Evolutionary conservation across 1,140 invertebrate genomes (phyloP).

Genomic region (Drosophila setifemur): DNA sequence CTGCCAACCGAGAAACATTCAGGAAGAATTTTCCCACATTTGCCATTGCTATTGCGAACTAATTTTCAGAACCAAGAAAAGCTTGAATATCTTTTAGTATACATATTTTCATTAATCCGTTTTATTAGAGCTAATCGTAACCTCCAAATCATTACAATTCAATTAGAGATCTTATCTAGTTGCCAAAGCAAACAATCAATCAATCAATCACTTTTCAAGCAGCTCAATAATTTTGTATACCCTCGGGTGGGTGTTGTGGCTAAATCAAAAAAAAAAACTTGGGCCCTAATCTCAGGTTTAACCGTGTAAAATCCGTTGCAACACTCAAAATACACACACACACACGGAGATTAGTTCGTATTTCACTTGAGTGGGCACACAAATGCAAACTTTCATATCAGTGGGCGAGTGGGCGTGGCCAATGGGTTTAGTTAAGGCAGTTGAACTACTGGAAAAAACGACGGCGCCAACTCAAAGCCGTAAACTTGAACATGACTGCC

Average conservation of each 20-base stretch:
- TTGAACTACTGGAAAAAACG: constrained; percentile 29
- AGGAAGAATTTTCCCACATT: constrained; percentile 16
- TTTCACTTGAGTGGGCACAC: constrained; percentile 9
- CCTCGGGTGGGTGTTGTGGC: constrained; percentile 4
- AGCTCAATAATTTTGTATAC: constrained; percentile 1
- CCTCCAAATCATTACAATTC: constrained; percentile 12
- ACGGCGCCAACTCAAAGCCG: constrained; percentile 44
- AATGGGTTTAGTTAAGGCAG: constrained; percentile 23
- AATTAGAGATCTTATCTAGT: constrained; percentile 17
- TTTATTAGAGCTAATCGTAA: not conserved
- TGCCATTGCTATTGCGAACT: not conserved
- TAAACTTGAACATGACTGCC: constrained; percentile 41
- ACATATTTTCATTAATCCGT: too few relatives aligned
- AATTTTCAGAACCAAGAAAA: not conserved
- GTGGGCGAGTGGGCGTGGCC: constrained; percentile 36
- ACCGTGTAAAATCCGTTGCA: constrained; percentile 22
- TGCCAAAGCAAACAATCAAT: not conserved
- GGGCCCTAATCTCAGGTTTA: constrained; percentile 17
- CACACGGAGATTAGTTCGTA: constrained; percentile 7
- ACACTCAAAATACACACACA: constrained; percentile 8
- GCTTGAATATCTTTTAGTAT: too few relatives aligned
- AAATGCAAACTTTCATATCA: constrained; percentile 12
- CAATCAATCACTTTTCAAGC: constrained; percentile 25
- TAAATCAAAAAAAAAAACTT: constrained; percentile 2
- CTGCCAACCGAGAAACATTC: constrained; percentile 3